Percentiles rank a stretch among this genome's conserved stretches.
Evolutionary conservation across 2,797 vertebrate genomes (phyloP).

Genomic region (Anomalospiza imberbis): DNA sequence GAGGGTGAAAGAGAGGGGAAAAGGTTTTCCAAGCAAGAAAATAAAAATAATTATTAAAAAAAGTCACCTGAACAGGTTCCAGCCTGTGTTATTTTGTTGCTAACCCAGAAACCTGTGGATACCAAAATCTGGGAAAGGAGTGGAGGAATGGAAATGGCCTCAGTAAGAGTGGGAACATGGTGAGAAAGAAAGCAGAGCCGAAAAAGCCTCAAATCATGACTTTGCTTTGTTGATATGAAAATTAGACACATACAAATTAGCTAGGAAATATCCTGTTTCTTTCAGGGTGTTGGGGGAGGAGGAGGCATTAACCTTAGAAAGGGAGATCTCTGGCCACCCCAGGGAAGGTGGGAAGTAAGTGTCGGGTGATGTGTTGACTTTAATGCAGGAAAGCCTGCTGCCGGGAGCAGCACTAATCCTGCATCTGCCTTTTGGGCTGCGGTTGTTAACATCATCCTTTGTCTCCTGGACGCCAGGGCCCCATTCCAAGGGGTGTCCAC

Average conservation of each 20-base stretch:
- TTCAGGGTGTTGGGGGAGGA: neutral
- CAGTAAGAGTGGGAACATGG: neutral
- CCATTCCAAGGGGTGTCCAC: fast-evolving
- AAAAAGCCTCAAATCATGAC: neutral
- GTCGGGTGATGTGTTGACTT: conserved; percentile 68
- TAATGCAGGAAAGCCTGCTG: conserved; percentile 65
- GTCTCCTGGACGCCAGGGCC: fast-evolving
- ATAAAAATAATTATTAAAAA: neutral
- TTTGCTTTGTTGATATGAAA: conserved; percentile 44
- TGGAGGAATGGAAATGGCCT: neutral
- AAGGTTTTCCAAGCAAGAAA: conserved; percentile 60
- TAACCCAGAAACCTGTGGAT: conserved; percentile 45
- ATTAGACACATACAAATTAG: conserved; percentile 58
- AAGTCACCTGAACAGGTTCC: conserved; percentile 41
- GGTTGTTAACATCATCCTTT: neutral
- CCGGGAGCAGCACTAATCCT: conserved; percentile 40
- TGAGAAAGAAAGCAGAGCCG: neutral
- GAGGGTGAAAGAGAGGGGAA: conserved; percentile 53
- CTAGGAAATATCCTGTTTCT: conserved; percentile 60
- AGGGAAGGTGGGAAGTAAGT: conserved; percentile 66
- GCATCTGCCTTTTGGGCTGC: neutral
- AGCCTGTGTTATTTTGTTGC: conserved; percentile 32
- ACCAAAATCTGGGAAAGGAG: conserved; percentile 10
- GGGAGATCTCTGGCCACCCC: conserved; percentile 47
- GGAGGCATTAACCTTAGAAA: conserved; percentile 40